Evolutionary conservation across 1,140 invertebrate species (phyloP).

Genomic region (Penaeus indicus): DNA sequence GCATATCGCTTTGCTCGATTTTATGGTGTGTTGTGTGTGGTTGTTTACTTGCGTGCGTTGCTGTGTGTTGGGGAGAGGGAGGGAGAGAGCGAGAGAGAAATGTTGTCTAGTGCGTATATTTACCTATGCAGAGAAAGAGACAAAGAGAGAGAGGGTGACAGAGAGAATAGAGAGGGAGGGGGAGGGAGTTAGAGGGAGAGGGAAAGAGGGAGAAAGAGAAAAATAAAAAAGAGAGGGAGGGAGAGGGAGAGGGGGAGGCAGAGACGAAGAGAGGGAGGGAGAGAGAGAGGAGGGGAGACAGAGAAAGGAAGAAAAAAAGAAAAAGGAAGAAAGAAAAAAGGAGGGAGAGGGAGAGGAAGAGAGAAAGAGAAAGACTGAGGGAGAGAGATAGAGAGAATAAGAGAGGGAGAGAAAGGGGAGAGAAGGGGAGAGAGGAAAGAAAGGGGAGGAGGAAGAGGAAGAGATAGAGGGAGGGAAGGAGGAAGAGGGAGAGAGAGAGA

Average conservation of each 20-base stretch:
- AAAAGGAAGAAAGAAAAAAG: too few species aligned
- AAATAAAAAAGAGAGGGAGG: background rate
- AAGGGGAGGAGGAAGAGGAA: too few species aligned
- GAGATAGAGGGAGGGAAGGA: background rate
- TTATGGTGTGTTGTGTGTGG: background rate
- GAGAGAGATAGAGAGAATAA: too few species aligned
- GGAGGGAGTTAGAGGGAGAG: background rate
- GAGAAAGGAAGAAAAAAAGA: too few species aligned
- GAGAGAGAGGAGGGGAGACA: too few species aligned
- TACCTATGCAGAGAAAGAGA: background rate
- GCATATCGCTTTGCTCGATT: background rate
- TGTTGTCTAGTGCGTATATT: too few species aligned
- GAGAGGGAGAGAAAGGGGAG: slow-evolving; percentile 8
- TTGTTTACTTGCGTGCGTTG: background rate
- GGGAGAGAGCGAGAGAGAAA: background rate
- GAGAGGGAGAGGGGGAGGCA: background rate
- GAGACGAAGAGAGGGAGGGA: too few species aligned
- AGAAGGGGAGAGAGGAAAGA: background rate
- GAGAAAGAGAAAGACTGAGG: too few species aligned
- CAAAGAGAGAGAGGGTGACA: background rate
- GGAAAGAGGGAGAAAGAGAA: slow-evolving; percentile 1
- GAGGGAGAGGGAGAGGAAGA: background rate
- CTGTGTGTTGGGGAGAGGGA: background rate
- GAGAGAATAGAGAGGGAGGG: slow-evolving; percentile 2
- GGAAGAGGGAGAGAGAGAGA: slow-evolving; percentile 1